phyloP scores from a whole-genome alignment of 1,140 invertebrate species.

The Leucophenga varia region DNA sequence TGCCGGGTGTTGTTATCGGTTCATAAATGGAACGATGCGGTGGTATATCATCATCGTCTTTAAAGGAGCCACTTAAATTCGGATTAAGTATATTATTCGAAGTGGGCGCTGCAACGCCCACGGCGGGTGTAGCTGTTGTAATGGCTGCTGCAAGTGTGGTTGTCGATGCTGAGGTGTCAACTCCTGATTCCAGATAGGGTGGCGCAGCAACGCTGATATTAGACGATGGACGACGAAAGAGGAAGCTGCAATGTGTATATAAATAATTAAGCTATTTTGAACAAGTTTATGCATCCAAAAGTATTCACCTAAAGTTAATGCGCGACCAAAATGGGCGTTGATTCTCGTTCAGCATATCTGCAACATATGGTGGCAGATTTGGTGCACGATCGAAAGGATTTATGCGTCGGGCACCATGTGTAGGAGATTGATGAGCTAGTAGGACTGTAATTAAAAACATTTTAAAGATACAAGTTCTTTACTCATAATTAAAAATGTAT shows the following conservation, averaged over 20 bases:
- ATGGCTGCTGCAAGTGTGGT: constrained; percentile 1
- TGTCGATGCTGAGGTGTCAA: constrained; percentile 13
- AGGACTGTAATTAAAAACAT: constrained; percentile 23
- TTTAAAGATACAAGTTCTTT: background rate
- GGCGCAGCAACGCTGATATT: constrained; percentile 42
- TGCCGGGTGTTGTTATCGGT: constrained; percentile 33
- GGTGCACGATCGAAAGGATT: constrained; percentile 53
- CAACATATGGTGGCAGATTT: constrained; percentile 42
- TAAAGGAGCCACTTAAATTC: constrained; percentile 56
- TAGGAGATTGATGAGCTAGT: constrained; percentile 18
- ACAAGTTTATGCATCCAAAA: too few relatives aligned
- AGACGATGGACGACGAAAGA: constrained; percentile 27
- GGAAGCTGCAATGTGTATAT: too few relatives aligned
- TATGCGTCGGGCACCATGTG: constrained; percentile 26
- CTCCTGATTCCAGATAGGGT: constrained; percentile 29
- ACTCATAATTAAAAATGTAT: background rate
- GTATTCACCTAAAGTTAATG: constrained; percentile 28
- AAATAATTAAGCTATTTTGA: too few relatives aligned
- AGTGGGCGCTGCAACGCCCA: constrained; percentile 30
- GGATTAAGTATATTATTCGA: constrained; percentile 55
- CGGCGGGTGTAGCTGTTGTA: constrained; percentile 16
- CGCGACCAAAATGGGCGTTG: constrained; percentile 32
- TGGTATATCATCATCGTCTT: constrained; percentile 46
- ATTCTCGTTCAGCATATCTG: constrained; percentile 26
- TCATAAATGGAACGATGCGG: constrained; percentile 49